Base-by-base conservation (phyloP, 2,113 vertebrate genomes). In the Pogona vitticeps region DNA sequence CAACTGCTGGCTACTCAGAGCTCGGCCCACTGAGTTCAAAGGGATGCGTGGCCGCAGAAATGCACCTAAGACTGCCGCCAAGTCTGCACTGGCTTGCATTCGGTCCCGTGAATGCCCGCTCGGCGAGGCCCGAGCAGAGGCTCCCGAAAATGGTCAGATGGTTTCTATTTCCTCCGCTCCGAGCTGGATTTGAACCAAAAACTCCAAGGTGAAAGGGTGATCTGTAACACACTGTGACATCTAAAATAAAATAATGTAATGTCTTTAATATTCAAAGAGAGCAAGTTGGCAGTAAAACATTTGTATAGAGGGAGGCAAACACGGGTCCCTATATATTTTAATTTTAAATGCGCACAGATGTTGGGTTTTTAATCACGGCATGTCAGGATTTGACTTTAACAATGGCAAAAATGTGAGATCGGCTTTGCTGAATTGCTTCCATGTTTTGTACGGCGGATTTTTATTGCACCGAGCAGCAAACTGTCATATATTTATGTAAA, bases 181-280 rank as follows among this genome's bases (percentile, higher is more conserved):
- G 95, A 95, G 93, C 94, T 97, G 97, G 96, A 96, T 94, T 94
- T 94, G 94, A 96, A 97, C 96, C 97, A 97, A 95, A 52, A 94
- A 95, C 93, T 86, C 26, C 92, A 95, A 86, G 96, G 96, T 97
- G 96, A 97, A 96, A 96, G 96, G 96, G 96, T 95, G 94, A 94
- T 94, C 88, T 94, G 95, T 97, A 97, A 96, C 97, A 96, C 94
- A 96, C 94, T 94, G 95, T 97, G 96, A 97, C 96, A 97, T 95
- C 93, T 95, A 90, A 96, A 96, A 95, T 95, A 93, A 95, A 95
- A 96, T 96, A 95, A 95, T 95, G 94, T 95, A 95, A 96, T 94
- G 96, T 94, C 97, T 97, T 96, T 97, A 96, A 96, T 97, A 97
- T 96, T 96, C 95, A 95, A 96, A 96, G 95, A 96, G 96, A 96